Conservation (phyloP, 2,888 invertebrate genomes). For the Acleris holmiana region DNA sequence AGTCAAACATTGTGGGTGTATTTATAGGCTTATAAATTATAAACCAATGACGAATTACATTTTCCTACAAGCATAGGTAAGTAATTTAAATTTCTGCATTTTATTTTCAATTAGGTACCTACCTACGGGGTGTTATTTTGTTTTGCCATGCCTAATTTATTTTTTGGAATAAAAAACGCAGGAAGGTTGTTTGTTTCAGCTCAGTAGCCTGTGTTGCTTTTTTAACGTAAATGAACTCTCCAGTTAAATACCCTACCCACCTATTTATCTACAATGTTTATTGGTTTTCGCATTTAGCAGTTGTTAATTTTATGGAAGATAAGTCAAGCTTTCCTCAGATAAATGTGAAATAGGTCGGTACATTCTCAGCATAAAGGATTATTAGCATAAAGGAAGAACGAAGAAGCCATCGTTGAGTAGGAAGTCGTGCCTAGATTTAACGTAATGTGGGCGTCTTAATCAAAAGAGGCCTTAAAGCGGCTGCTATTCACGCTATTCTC, state of each 20-base stretch:
- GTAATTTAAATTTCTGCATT: not conserved
- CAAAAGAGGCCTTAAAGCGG: too few relatives aligned
- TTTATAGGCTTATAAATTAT: not conserved
- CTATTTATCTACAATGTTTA: not conserved
- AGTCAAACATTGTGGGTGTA: conserved; percentile 13
- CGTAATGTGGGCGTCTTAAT: not conserved
- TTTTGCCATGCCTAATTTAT: too few relatives aligned
- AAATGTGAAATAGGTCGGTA: not conserved
- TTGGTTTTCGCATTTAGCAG: not conserved
- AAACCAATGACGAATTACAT: not conserved
- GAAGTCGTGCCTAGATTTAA: not conserved
- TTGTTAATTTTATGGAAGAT: not conserved
- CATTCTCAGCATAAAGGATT: not conserved
- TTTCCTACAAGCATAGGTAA: not conserved
- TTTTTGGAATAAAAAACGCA: too few relatives aligned
- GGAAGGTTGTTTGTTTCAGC: too few relatives aligned
- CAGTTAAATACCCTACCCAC: too few relatives aligned
- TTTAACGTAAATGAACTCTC: too few relatives aligned
- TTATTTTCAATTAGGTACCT: too few relatives aligned
- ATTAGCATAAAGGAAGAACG: not conserved
- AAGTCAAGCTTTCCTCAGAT: not conserved
- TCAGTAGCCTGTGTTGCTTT: too few relatives aligned
- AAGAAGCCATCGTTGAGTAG: not conserved
- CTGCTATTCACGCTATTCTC: too few relatives aligned
- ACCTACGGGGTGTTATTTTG: too few relatives aligned